A percentile compares a stretch with the other conserved stretches of the same genome.
These are phyloP conservation scores for Emydocephalus ijimae DNA, from an alignment of 2,113 vertebrate genomes.

Conservation along the genomic window DNA sequence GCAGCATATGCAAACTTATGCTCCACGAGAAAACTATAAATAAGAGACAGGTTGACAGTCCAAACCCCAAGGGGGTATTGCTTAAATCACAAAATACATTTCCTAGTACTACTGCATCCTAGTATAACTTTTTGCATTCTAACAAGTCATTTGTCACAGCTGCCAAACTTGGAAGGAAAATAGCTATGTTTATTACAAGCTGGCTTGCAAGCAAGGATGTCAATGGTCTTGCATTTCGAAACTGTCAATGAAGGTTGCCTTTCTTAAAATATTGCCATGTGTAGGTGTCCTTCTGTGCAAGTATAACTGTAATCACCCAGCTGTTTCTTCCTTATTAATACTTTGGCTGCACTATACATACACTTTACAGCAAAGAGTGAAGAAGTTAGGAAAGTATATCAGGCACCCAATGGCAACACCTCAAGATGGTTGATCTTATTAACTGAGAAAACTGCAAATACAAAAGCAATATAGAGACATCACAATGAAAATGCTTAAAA, in stretches of 20 bases:
- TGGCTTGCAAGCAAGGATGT: constrained; percentile 9
- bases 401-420: background rate
- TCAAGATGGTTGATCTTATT: background rate
- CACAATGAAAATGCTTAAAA: background rate
- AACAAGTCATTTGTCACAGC: background rate
- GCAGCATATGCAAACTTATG: background rate
- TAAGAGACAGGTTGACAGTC: background rate
- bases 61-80: background rate
- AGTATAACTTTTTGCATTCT: background rate
- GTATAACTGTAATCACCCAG: background rate
- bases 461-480: background rate
- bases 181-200: constrained; percentile 12
- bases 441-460: background rate
- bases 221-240: constrained; percentile 9
- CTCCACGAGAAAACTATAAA: constrained; percentile 8
- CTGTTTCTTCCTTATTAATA: background rate
- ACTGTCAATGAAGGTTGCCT: background rate
- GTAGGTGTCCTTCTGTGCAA: background rate
- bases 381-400: background rate
- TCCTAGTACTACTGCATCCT: background rate
- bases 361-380: background rate
- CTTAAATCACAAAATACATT: background rate
- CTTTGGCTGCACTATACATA: background rate
- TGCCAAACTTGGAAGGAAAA: constrained; percentile 6
- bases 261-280: background rate